A percentile compares a stretch with the other conserved stretches of the same genome.
phyloP scores from a whole-genome alignment of 2,888 invertebrate species.

The Ophonus ardosiacus region DNA sequence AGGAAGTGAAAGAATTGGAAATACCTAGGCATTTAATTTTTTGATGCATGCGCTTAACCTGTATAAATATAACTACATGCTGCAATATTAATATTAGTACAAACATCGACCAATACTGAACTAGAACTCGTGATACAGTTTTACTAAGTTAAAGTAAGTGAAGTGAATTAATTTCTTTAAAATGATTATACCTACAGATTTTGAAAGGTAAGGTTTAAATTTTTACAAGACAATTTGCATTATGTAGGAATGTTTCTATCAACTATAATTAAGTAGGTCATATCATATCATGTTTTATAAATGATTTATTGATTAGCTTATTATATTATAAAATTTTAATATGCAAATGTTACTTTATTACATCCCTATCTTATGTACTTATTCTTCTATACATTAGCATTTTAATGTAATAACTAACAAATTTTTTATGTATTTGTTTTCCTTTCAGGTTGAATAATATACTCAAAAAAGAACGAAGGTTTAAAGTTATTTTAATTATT shows the following conservation, averaged over 20 bases:
- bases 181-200: neutral
- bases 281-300: neutral
- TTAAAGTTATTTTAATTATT: slow-evolving; percentile 42
- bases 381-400: neutral
- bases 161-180: neutral
- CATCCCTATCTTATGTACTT: neutral
- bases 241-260: neutral
- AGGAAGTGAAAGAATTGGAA: neutral
- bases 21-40: neutral
- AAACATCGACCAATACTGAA: neutral
- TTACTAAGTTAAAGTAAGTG: neutral
- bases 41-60: neutral
- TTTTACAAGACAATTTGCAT: neutral
- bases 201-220: neutral
- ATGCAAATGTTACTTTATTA: neutral
- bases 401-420: neutral
- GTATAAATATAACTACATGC: neutral
- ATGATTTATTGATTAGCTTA: neutral
- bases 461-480: slow-evolving; percentile 35
- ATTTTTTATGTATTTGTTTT: neutral
- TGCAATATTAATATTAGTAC: neutral
- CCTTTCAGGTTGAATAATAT: slow-evolving; percentile 48
- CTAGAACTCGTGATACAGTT: neutral
- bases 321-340: neutral
- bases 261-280: neutral